Conservation (phyloP, 2,888 invertebrate genomes). For the Oscheius sp. region DNA sequence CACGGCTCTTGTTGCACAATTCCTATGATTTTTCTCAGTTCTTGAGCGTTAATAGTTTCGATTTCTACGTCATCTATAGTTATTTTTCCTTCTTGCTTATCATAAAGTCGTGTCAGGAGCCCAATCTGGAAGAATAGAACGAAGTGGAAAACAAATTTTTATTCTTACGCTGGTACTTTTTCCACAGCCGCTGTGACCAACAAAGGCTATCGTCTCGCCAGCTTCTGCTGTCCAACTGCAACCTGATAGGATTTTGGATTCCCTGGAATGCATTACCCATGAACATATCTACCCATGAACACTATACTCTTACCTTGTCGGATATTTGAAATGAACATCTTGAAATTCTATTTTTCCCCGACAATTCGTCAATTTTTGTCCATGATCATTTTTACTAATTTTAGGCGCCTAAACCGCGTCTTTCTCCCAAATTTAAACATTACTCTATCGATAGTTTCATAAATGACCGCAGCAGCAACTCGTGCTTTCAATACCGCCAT, state of each 20-base stretch:
- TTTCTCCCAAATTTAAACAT: no score
- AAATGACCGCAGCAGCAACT: conserved; percentile 46
- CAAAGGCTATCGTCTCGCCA: conserved; percentile 55
- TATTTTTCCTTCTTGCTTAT: conserved; percentile 45
- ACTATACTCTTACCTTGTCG: conserved; percentile 47
- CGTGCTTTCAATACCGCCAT: conserved; percentile 47
- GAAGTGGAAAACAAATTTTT: no score
- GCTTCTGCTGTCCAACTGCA: conserved; percentile 39
- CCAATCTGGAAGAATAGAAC: conserved; percentile 40
- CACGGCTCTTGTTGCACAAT: conserved; percentile 62
- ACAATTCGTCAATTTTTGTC: conserved; percentile 36
- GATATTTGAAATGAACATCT: conserved; percentile 64
- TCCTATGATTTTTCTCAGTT: conserved; percentile 51
- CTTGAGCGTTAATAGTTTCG: conserved; percentile 37
- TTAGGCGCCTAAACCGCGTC: background rate
- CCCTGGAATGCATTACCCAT: no score
- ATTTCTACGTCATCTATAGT: conserved; percentile 51
- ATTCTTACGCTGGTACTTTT: conserved; percentile 58
- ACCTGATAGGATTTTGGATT: conserved; percentile 37
- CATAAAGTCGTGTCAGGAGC: conserved; percentile 50
- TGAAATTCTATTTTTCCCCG: conserved; percentile 60
- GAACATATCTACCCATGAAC: no score
- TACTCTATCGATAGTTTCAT: conserved; percentile 33
- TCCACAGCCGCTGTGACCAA: conserved; percentile 61
- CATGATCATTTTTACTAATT: background rate